Conservation (phyloP, 2,113 vertebrate genomes). For the Laticauda laticaudata region DNA sequence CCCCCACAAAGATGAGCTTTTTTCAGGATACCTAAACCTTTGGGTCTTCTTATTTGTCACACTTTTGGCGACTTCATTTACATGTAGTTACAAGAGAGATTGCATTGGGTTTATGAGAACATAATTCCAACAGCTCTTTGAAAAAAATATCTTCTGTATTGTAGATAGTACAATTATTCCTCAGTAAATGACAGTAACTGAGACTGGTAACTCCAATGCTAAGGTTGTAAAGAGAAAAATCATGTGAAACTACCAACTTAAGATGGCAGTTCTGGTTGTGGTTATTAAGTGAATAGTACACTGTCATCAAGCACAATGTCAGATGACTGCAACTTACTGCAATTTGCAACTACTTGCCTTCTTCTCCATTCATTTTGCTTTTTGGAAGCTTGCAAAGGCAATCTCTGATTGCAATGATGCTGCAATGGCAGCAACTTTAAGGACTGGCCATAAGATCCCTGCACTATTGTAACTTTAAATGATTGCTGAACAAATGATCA, state of each 20-base stretch:
- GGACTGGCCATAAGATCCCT: background rate
- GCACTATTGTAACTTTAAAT: background rate
- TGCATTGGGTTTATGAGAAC: background rate
- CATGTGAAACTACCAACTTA: background rate
- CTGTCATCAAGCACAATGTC: background rate
- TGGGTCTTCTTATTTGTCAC: background rate
- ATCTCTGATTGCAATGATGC: background rate
- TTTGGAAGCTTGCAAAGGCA: background rate
- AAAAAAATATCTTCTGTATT: background rate
- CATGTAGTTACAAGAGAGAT: background rate
- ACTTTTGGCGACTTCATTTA: background rate
- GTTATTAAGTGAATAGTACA: background rate
- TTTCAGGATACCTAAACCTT: background rate
- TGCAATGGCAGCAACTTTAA: background rate
- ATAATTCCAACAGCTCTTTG: background rate
- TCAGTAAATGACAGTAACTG: background rate
- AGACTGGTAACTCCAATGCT: background rate
- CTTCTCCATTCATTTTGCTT: background rate
- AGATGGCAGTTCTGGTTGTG: background rate
- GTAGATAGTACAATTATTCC: background rate
- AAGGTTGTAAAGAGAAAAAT: background rate
- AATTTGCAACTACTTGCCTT: background rate
- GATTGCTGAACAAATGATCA: background rate
- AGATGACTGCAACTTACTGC: background rate
- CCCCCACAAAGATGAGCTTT: background rate